Conservation (phyloP, 1,140 invertebrate genomes). For the Calliopsis andreniformis region DNA sequence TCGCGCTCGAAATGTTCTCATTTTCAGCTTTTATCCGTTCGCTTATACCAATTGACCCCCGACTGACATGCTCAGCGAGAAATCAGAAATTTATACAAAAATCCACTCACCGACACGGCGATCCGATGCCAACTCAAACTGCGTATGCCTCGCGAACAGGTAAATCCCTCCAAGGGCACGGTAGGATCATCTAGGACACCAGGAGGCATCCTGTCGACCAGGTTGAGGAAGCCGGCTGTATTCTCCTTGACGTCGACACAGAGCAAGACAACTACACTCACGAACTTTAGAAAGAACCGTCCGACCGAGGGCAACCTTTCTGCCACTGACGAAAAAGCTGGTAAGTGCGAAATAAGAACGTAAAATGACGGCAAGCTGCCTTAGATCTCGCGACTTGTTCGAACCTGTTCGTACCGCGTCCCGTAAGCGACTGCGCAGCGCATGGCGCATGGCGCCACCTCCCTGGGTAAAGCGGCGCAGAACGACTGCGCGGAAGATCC, state of each 20-base stretch:
- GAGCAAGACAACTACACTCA: slow-evolving; percentile 35
- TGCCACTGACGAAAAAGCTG: slow-evolving; percentile 33
- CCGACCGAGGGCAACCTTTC: slow-evolving; percentile 13
- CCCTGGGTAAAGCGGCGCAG: too few relatives aligned
- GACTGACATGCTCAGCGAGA: not conserved
- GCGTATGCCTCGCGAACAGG: slow-evolving; percentile 46
- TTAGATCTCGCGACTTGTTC: not conserved
- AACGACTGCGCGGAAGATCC: too few relatives aligned
- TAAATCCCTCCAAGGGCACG: slow-evolving; percentile 40
- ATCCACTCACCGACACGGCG: slow-evolving; percentile 1
- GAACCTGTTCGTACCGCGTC: too few relatives aligned
- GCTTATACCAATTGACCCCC: slow-evolving; percentile 21
- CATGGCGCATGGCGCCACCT: too few relatives aligned
- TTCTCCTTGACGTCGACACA: slow-evolving; percentile 3
- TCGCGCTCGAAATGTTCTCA: not conserved
- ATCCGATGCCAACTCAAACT: slow-evolving; percentile 18
- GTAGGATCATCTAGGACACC: slow-evolving; percentile 20
- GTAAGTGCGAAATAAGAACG: slow-evolving; percentile 25
- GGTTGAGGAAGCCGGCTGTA: slow-evolving; percentile 44
- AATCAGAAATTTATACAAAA: not conserved
- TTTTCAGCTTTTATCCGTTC: not conserved
- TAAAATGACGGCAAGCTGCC: not conserved
- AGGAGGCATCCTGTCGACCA: slow-evolving; percentile 32
- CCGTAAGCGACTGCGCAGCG: too few relatives aligned
- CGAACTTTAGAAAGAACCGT: slow-evolving; percentile 19